Percentiles rank a stretch among this genome's conserved stretches.
These are phyloP conservation scores for Zelleria hepariella DNA, from an alignment of 2,888 invertebrate species.

Conservation along the genomic window DNA sequence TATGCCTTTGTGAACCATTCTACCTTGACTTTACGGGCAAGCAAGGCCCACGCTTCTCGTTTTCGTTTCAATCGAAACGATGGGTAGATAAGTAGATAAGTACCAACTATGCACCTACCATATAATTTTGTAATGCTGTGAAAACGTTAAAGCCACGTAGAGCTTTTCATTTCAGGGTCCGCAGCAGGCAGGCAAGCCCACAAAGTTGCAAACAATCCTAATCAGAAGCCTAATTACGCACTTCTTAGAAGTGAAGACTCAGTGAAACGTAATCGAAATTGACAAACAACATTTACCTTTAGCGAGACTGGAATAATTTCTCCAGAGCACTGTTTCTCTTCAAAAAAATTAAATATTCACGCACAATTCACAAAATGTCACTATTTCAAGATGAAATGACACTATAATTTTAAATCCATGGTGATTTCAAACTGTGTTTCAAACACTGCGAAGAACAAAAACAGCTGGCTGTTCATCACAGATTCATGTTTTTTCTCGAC, in stretches of 20 bases:
- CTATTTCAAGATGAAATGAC: conserved; percentile 39
- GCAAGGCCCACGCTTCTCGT: no score
- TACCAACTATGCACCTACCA: no score
- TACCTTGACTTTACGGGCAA: background rate
- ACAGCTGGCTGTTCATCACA: conserved; percentile 67
- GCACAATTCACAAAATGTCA: conserved; percentile 46
- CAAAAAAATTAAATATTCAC: conserved; percentile 38
- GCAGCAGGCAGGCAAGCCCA: no score
- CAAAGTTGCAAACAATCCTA: background rate
- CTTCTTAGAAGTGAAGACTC: background rate
- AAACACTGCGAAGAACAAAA: conserved; percentile 52
- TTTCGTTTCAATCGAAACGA: no score
- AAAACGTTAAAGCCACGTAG: background rate
- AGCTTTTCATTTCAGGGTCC: background rate
- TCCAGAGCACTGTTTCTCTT: conserved; percentile 11
- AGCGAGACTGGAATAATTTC: background rate
- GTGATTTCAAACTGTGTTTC: conserved; percentile 51
- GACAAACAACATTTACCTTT: background rate
- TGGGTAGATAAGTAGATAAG: background rate
- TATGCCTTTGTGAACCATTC: background rate
- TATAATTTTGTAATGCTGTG: background rate
- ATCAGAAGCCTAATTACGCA: background rate
- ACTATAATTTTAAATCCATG: conserved; percentile 66
- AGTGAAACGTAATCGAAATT: background rate
- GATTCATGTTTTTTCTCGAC: conserved; percentile 44